Evolutionary conservation across 1,140 invertebrate genomes (phyloP).

Genomic region (Gerris buenoi): DNA sequence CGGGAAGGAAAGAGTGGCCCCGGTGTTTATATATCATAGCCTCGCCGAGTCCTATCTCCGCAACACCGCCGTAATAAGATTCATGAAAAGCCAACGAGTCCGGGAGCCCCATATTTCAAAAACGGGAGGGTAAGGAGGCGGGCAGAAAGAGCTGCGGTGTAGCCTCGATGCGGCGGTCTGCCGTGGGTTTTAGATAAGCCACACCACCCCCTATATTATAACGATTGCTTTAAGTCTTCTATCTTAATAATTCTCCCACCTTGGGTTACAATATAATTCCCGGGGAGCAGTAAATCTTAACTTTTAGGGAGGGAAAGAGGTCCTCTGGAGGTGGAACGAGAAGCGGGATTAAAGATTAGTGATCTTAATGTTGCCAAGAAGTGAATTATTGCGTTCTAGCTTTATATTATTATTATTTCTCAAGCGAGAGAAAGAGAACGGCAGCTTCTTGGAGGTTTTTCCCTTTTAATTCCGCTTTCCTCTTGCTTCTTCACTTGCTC

Average conservation of each 20-base stretch:
- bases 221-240: constrained; percentile 23
- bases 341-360: constrained; percentile 52
- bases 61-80: constrained; percentile 19
- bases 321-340: neutral
- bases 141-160: neutral
- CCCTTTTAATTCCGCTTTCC: neutral
- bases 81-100: constrained; percentile 20
- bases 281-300: constrained; percentile 49
- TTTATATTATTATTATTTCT: constrained; percentile 19
- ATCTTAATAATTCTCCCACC: constrained; percentile 22
- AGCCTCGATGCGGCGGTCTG: no score
- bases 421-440: neutral
- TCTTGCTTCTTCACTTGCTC: no score
- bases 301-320: constrained; percentile 41
- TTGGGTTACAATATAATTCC: constrained; percentile 40
- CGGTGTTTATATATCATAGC: neutral
- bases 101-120: constrained; percentile 21
- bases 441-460: neutral
- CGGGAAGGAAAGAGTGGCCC: neutral
- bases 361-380: constrained; percentile 39
- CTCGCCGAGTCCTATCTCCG: neutral
- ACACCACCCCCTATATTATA: constrained; percentile 20
- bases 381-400: constrained; percentile 25
- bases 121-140: neutral
- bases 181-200: constrained; percentile 18